Base-by-base conservation (phyloP, 2,797 vertebrate genomes). In the Pogonophryne albipinna region DNA sequence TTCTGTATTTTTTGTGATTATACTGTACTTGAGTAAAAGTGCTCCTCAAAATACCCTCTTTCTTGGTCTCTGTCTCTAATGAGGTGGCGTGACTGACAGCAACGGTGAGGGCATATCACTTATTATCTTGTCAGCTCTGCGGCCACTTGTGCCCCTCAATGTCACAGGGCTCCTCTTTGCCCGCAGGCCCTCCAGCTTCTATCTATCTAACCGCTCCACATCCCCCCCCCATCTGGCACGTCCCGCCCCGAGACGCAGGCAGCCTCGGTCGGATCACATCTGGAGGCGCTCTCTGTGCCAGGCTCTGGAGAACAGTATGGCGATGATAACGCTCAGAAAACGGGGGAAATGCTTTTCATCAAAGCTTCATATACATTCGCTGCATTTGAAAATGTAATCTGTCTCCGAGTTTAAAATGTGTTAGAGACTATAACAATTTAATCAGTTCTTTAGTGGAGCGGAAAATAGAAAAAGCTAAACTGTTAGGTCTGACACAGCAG, bases 91-190 rank as follows among this genome's bases (percentile, higher is more conserved):
- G 92, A 93, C 89, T 91, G 92, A 92, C 93, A 93, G 91, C 52
- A 65, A 85, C 82, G 79, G 90, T 58, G 91, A 89, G 92, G 91
- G 90, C 92, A 93, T 88, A 92, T 93, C 92, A 93, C 89, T 90
- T 93, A 91, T 90, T 90, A 93, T 94, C 91, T 92, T 90, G 92
- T 94, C 93, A 94, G 84, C 86, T 87, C 83, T 83, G 84, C 76
- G 74, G 90, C 90, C 92, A 91, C 89, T 91, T 87, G 86, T 89
- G 87, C 87, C 91, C 90, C 91, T 90, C 92, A 92, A 90, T 93
- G 93, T 94, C 93, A 93, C 86, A 89, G 89, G 88, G 90, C 87
- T 86, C 74, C 66, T 85, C 87, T 92, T 90, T 87, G 90, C 92
- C 92, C 79, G 42, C 74, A 82, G 92, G 85, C 60, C 70, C 74